phyloP scores from a whole-genome alignment of 2,797 vertebrate species.

The Vespertilio murinus region DNA sequence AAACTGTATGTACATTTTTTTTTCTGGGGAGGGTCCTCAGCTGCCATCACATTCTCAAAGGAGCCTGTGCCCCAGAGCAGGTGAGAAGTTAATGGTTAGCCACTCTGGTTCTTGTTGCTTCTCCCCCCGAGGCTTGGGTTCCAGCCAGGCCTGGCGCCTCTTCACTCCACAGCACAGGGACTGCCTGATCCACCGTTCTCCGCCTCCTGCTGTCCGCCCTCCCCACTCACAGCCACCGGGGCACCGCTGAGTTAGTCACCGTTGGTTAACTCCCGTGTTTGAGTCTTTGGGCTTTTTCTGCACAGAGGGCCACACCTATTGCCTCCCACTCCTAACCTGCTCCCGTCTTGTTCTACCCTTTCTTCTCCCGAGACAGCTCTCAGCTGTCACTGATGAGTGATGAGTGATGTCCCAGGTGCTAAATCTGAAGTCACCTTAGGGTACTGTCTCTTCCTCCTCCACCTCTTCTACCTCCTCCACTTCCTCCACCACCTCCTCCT shows the following conservation, averaged over 20 bases:
- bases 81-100: not conserved
- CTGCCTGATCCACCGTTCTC: not conserved
- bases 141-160: not conserved
- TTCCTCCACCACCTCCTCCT: not conserved
- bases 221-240: not conserved
- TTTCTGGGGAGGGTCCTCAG: not conserved
- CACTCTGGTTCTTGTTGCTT: not conserved
- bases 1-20: not conserved
- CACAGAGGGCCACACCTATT: not conserved
- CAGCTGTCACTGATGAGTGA: slow-evolving; percentile 48
- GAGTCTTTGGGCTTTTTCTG: not conserved
- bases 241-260: not conserved
- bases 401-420: slow-evolving; percentile 23
- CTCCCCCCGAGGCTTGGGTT: not conserved
- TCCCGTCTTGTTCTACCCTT: not conserved
- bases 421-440: slow-evolving; percentile 43
- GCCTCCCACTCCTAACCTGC: not conserved
- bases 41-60: not conserved
- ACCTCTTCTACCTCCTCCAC: not conserved
- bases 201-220: not conserved
- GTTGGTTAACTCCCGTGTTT: not conserved
- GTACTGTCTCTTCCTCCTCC: not conserved
- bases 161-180: rapidly evolving
- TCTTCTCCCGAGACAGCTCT: not conserved
- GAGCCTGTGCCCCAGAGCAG: not conserved